phyloP scores from a whole-genome alignment of 2,888 invertebrate genomes.

The Stenolophus ochropezus region DNA sequence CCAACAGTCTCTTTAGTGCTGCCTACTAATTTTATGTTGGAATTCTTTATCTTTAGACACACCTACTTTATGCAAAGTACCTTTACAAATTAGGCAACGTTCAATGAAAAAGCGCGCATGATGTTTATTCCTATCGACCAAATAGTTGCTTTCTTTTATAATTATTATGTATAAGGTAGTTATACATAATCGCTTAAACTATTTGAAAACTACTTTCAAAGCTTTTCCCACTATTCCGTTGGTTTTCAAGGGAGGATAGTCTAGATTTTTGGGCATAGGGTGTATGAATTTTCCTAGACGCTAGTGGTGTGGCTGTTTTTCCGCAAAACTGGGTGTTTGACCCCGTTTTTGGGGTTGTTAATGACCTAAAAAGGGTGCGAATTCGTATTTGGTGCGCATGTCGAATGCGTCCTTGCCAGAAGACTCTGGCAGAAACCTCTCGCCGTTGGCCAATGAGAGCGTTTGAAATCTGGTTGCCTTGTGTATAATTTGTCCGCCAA shows the following conservation, averaged over 20 bases:
- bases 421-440: conserved; percentile 73
- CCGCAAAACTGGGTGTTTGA: neutral
- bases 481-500: conserved; percentile 68
- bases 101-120: conserved; percentile 33
- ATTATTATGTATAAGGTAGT: too few relatives aligned
- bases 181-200: neutral
- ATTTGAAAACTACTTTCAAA: neutral
- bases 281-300: too few relatives aligned
- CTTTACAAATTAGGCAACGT: neutral
- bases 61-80: conserved; percentile 44
- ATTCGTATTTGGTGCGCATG: conserved; percentile 41
- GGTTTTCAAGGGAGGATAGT: neutral
- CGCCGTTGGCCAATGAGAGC: conserved; percentile 67
- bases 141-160: conserved; percentile 11
- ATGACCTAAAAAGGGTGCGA: conserved; percentile 14
- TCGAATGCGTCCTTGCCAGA: conserved; percentile 69
- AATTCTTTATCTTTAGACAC: conserved; percentile 14
- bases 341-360: neutral
- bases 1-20: neutral
- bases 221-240: neutral
- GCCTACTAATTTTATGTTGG: neutral
- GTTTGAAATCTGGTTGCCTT: conserved; percentile 66
- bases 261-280: neutral
- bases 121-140: conserved; percentile 32
- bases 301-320: neutral